These are phyloP conservation scores for Epizoanthus scotinus DNA, from an alignment of 92 coral and sea anemone genomes.

Conservation along the genomic window DNA sequence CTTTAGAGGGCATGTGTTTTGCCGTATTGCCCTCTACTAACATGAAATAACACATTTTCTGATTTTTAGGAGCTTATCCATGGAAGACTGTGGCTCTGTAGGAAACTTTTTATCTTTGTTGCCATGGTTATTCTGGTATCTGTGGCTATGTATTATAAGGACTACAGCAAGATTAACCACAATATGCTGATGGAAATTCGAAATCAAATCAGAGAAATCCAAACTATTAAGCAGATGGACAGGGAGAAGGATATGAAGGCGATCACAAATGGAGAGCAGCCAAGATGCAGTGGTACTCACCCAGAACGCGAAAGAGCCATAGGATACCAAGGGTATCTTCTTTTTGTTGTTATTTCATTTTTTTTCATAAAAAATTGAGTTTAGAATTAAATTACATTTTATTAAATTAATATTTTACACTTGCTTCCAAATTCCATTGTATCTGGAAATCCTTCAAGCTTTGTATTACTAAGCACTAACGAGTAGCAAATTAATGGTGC, in stretches of 20 bases:
- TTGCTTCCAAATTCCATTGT: too few relatives aligned
- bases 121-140: constrained; percentile 57
- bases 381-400: too few relatives aligned
- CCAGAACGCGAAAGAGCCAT: not conserved
- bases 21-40: not conserved
- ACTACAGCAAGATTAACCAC: constrained; percentile 87
- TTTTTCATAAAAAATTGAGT: too few relatives aligned
- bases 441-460: too few relatives aligned
- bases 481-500: too few relatives aligned
- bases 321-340: not conserved
- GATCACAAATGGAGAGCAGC: constrained; percentile 67
- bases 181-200: constrained; percentile 81
- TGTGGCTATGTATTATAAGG: constrained; percentile 77
- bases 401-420: too few relatives aligned
- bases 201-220: constrained; percentile 75
- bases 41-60: not conserved
- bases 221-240: constrained; percentile 57
- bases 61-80: constrained; percentile 77
- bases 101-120: constrained; percentile 75
- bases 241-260: constrained; percentile 63
- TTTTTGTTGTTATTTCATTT: not conserved
- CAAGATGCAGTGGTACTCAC: not conserved
- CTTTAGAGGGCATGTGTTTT: too few relatives aligned
- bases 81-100: constrained; percentile 80
- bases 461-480: too few relatives aligned